Percentiles rank a stretch among this genome's conserved stretches.
These are phyloP conservation scores for Antennarius striatus DNA, from an alignment of 2,113 vertebrate species.

Conservation along the genomic window DNA sequence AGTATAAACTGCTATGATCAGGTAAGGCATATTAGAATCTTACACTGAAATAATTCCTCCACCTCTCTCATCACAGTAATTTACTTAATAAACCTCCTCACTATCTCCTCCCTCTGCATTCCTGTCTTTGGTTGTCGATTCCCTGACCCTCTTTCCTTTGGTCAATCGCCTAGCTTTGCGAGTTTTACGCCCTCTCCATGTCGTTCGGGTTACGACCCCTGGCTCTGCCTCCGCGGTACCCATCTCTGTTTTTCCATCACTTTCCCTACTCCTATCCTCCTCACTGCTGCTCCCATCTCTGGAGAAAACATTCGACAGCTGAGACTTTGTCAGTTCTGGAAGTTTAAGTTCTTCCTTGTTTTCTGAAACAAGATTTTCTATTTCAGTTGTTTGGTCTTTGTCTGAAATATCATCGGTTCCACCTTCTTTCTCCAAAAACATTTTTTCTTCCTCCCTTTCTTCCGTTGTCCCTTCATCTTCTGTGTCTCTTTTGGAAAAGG, in stretches of 20 bases:
- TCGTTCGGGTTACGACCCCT: not conserved
- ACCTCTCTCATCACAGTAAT: not conserved
- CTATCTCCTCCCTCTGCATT: conserved; percentile 2
- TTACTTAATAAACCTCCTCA: not conserved
- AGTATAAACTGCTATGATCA: not conserved
- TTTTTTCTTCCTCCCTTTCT: conserved; percentile 18
- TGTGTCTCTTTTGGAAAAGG: conserved; percentile 11
- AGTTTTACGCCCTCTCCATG: conserved; percentile 60
- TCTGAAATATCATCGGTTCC: not conserved
- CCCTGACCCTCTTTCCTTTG: conserved; percentile 34
- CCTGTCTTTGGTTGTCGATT: conserved; percentile 2
- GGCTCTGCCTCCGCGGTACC: conserved; percentile 1
- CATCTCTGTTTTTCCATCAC: conserved; percentile 4
- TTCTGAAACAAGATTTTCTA: not conserved
- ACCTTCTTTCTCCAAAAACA: not conserved
- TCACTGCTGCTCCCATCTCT: conserved; percentile 9
- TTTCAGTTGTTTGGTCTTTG: not conserved
- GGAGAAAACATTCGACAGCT: conserved; percentile 6
- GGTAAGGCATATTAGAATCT: too few relatives aligned
- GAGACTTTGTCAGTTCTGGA: conserved; percentile 2
- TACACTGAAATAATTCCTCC: not conserved
- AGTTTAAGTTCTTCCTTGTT: not conserved
- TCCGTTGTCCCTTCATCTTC: conserved; percentile 18
- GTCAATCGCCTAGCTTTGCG: conserved; percentile 57
- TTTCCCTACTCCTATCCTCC: conserved; percentile 18